Conservation (phyloP, 2,113 vertebrate species). For the Halcyon malimbica region DNA sequence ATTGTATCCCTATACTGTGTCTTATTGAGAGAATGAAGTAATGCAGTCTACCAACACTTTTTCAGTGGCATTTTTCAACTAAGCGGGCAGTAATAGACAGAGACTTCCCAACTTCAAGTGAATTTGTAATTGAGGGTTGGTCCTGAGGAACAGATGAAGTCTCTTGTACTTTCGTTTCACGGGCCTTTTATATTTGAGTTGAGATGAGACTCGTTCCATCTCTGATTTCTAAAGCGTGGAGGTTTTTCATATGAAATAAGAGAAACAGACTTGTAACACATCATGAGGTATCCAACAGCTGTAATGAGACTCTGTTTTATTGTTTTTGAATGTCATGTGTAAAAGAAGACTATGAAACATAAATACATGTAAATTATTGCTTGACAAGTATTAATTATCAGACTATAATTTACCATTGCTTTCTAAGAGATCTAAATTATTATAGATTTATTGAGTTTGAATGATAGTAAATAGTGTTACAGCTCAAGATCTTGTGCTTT, state of each 20-base stretch:
- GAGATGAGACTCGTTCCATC: background rate
- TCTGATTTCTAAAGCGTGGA: background rate
- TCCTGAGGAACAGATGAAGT: background rate
- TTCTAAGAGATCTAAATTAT: background rate
- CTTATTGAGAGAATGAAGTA: accelerated
- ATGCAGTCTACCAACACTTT: background rate
- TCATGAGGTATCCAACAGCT: background rate
- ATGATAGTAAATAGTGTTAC: background rate
- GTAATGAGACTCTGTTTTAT: background rate
- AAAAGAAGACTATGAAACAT: background rate
- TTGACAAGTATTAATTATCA: background rate
- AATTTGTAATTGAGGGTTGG: background rate
- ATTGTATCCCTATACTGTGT: background rate
- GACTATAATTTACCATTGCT: background rate
- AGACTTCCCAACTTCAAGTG: background rate
- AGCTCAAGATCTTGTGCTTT: background rate
- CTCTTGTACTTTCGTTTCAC: background rate
- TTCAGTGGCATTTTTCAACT: background rate
- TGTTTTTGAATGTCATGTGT: background rate
- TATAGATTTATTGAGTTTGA: background rate
- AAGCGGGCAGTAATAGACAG: background rate
- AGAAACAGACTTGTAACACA: background rate
- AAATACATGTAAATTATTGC: background rate
- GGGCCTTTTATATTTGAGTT: background rate
- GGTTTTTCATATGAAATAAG: background rate